Evolutionary conservation across 1,140 invertebrate species (phyloP).

Genomic region (Condylostylus longicornis): DNA sequence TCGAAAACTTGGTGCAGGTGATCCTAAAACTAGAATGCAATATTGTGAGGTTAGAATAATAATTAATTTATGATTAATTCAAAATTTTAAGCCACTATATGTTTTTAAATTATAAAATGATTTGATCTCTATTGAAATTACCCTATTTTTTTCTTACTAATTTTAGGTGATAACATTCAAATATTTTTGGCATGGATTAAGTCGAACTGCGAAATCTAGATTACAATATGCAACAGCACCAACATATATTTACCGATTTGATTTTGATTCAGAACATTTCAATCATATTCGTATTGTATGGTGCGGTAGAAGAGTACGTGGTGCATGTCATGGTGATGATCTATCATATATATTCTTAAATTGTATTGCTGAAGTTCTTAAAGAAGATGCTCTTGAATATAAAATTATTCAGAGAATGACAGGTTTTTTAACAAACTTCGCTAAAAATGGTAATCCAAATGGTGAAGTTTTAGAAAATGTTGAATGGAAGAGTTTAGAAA

Average conservation of each 20-base stretch:
- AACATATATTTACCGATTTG: slow-evolving; percentile 34
- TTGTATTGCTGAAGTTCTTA: slow-evolving; percentile 30
- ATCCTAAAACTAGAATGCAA: slow-evolving; percentile 18
- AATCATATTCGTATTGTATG: slow-evolving; percentile 31
- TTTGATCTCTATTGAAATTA: too few species aligned
- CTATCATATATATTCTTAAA: slow-evolving; percentile 46
- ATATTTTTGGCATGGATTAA: slow-evolving; percentile 33
- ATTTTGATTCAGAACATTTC: slow-evolving; percentile 29
- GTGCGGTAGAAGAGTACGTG: slow-evolving; percentile 26
- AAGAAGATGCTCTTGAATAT: slow-evolving; percentile 25
- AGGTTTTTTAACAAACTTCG: slow-evolving; percentile 32
- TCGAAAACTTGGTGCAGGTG: slow-evolving; percentile 18
- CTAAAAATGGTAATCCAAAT: slow-evolving; percentile 29
- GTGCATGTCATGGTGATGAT: slow-evolving; percentile 47
- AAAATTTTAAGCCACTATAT: not conserved
- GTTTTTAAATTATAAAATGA: not conserved
- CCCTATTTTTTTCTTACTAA: slow-evolving; percentile 7
- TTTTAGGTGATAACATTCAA: slow-evolving; percentile 24
- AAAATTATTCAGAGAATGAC: slow-evolving; percentile 28
- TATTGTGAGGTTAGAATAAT: slow-evolving; percentile 18
- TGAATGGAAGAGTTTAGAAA: slow-evolving; percentile 20
- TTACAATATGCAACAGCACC: slow-evolving; percentile 23
- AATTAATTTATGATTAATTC: not conserved
- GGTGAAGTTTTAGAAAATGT: slow-evolving; percentile 23
- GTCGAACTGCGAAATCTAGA: slow-evolving; percentile 21